phyloP scores from a whole-genome alignment of 2,797 vertebrate genomes.

The Coregonus ussuriensis region DNA sequence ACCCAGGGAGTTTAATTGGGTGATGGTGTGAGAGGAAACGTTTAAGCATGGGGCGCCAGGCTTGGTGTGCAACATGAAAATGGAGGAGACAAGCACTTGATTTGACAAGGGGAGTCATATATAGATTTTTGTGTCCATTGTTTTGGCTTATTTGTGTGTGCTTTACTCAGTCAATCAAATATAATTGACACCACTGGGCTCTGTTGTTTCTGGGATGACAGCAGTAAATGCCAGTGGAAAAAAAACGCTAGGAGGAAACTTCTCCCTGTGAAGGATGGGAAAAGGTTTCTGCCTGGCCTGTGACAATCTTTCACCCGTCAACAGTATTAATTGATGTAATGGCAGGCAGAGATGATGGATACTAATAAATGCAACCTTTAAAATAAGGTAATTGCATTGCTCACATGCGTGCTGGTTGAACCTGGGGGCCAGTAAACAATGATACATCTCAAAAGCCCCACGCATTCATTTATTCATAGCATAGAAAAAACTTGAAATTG shows the following conservation, averaged over 20 bases:
- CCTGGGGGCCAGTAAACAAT: neutral
- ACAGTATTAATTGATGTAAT: constrained; percentile 94
- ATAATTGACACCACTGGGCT: constrained; percentile 99
- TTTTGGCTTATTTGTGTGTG: constrained; percentile 98
- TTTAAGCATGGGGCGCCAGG: constrained; percentile 82
- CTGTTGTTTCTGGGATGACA: constrained; percentile 94
- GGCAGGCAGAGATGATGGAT: constrained; percentile 90
- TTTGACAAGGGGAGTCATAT: constrained; percentile 96
- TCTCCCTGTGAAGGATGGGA: constrained; percentile 79
- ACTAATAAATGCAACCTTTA: constrained; percentile 88
- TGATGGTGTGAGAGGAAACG: constrained; percentile 85
- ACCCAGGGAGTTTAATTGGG: constrained; percentile 91
- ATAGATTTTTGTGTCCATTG: constrained; percentile 99
- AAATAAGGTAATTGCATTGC: constrained; percentile 58
- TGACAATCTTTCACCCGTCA: constrained; percentile 86
- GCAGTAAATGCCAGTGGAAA: constrained; percentile 89
- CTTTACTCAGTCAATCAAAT: constrained; percentile 99
- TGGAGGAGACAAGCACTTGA: constrained; percentile 87
- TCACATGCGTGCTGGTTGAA: constrained; percentile 61
- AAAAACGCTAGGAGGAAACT: constrained; percentile 82
- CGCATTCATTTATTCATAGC: neutral
- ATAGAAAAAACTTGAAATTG: neutral
- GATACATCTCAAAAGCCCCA: neutral
- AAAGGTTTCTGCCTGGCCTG: constrained; percentile 78
- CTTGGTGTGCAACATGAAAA: constrained; percentile 85